These are phyloP conservation scores for Byasa hedistus DNA, from an alignment of 2,888 invertebrate species.

Conservation along the genomic window DNA sequence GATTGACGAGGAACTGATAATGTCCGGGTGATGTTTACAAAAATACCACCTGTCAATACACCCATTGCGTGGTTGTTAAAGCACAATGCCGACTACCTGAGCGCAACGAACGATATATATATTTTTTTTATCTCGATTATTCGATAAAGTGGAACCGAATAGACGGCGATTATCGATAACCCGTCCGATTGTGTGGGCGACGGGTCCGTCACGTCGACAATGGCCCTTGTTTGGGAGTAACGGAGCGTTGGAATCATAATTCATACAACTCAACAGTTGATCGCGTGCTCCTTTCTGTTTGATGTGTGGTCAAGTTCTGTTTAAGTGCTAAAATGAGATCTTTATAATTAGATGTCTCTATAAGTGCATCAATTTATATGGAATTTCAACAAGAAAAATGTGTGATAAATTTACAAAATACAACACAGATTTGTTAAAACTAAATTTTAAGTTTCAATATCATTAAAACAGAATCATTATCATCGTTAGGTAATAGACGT, in stretches of 20 bases:
- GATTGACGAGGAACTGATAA: slow-evolving; percentile 41
- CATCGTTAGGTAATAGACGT: too few relatives aligned
- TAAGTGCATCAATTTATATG: too few relatives aligned
- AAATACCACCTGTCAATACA: slow-evolving; percentile 62
- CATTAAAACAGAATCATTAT: too few relatives aligned
- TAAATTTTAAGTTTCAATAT: too few relatives aligned
- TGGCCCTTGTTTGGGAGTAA: slow-evolving; percentile 53
- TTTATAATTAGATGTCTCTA: too few relatives aligned
- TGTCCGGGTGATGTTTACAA: slow-evolving; percentile 34
- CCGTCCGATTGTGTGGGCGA: slow-evolving; percentile 62
- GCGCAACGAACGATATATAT: slow-evolving; percentile 39
- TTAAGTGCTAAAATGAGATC: neutral
- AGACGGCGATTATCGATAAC: slow-evolving; percentile 48
- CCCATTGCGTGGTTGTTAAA: slow-evolving; percentile 67
- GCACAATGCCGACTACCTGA: slow-evolving; percentile 71
- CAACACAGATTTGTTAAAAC: too few relatives aligned
- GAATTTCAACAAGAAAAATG: too few relatives aligned
- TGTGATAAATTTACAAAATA: too few relatives aligned
- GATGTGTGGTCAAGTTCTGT: slow-evolving; percentile 7
- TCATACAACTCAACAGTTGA: slow-evolving; percentile 42
- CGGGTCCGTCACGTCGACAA: slow-evolving; percentile 63
- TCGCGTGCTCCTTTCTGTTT: slow-evolving; percentile 46
- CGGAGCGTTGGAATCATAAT: slow-evolving; percentile 60
- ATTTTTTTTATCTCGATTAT: slow-evolving; percentile 35
- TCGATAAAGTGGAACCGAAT: slow-evolving; percentile 46